These are phyloP conservation scores for Trypoxylus dichotomus DNA, from an alignment of 1,140 invertebrate genomes.

Conservation along the genomic window DNA sequence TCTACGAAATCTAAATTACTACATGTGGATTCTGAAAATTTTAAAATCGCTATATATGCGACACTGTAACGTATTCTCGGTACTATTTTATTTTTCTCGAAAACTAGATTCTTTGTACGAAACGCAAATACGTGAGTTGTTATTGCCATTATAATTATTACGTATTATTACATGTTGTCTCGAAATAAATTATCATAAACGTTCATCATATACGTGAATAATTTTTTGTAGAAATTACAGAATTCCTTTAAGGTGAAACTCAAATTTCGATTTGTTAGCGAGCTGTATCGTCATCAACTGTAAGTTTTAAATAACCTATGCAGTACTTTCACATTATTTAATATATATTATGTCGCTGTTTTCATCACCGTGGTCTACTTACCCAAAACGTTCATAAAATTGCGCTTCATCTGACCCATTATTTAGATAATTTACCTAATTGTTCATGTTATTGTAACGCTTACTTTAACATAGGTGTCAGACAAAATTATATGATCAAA, in stretches of 20 bases:
- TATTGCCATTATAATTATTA: not conserved
- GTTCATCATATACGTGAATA: not conserved
- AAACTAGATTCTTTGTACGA: not conserved
- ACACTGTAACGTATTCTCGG: not conserved
- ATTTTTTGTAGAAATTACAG: not conserved
- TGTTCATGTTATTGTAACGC: not conserved
- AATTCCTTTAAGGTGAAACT: no score
- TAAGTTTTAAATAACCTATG: constrained; percentile 2
- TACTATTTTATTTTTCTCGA: not conserved
- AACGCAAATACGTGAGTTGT: not conserved
- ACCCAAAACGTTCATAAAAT: not conserved
- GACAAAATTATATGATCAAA: not conserved
- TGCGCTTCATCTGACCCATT: not conserved
- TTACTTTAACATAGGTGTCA: not conserved
- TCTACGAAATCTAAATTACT: not conserved
- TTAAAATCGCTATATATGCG: not conserved
- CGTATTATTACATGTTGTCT: not conserved
- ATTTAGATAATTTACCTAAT: not conserved
- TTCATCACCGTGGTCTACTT: not conserved
- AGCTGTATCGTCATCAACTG: not conserved
- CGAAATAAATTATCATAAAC: not conserved
- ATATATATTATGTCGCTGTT: constrained; percentile 1
- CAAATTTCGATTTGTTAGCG: not conserved
- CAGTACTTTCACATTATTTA: constrained; percentile 6
- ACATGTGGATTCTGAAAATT: not conserved